These are phyloP conservation scores for Drosophila dunni DNA, from an alignment of 1,140 invertebrate genomes.

Conservation along the genomic window DNA sequence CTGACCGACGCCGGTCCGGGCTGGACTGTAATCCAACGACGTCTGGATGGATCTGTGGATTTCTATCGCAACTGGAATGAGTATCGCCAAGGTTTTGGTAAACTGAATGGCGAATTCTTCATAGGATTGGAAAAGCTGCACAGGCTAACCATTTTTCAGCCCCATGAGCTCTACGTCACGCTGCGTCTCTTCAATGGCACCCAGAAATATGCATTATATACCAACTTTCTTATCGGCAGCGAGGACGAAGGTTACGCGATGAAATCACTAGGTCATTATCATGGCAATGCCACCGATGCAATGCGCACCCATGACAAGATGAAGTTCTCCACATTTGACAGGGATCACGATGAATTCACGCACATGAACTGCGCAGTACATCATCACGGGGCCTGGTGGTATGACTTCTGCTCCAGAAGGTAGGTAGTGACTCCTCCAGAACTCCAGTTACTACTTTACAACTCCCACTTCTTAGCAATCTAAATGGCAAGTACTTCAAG, in stretches of 20 bases:
- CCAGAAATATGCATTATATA: constrained; percentile 87
- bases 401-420: constrained; percentile 85
- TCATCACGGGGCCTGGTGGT: constrained; percentile 89
- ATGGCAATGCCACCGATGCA: constrained; percentile 68
- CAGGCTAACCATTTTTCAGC: constrained; percentile 86
- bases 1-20: constrained; percentile 75
- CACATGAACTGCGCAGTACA: constrained; percentile 87
- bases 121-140: constrained; percentile 87
- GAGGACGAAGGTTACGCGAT: constrained; percentile 88
- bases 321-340: constrained; percentile 74
- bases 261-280: constrained; percentile 87
- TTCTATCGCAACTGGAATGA: constrained; percentile 88
- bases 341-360: constrained; percentile 88
- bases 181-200: constrained; percentile 87
- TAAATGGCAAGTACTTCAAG: constrained; percentile 71
- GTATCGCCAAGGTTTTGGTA: constrained; percentile 88
- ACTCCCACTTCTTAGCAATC: constrained; percentile 45
- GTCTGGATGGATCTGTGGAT: constrained; percentile 87
- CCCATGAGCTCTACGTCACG: constrained; percentile 88
- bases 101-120: constrained; percentile 88
- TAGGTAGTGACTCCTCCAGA: constrained; percentile 5
- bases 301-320: constrained; percentile 70
- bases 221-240: constrained; percentile 87
- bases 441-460: neutral
- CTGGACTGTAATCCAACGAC: constrained; percentile 88